Evolutionary conservation across 2,113 vertebrate species (phyloP).

Genomic region (Hippolais icterina): DNA sequence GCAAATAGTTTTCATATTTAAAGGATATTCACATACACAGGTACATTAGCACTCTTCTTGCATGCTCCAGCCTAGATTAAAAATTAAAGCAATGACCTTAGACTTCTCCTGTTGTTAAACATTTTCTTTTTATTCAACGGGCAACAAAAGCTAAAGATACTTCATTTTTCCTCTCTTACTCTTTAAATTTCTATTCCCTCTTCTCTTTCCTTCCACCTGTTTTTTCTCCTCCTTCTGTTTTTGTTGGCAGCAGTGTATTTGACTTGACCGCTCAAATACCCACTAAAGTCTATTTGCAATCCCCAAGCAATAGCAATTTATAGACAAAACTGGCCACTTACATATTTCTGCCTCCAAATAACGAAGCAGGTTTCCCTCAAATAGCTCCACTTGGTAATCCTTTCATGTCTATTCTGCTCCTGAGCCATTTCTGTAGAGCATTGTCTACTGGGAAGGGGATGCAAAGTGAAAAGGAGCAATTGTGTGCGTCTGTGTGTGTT

Average conservation of each 20-base stretch:
- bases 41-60: neutral
- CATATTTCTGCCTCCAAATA: conserved; percentile 35
- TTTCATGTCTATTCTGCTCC: conserved; percentile 72
- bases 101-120: neutral
- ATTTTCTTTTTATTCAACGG: neutral
- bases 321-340: conserved; percentile 26
- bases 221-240: neutral
- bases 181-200: neutral
- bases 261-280: neutral
- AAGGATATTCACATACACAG: neutral
- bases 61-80: neutral
- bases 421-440: conserved; percentile 65
- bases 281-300: neutral
- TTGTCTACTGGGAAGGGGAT: conserved; percentile 67
- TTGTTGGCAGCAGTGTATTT: neutral
- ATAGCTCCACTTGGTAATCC: conserved; percentile 59
- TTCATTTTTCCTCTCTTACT: neutral
- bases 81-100: neutral
- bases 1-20: neutral
- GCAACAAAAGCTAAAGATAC: neutral
- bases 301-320: neutral
- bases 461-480: conserved; percentile 60
- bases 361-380: conserved; percentile 32
- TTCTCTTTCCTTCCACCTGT: neutral
- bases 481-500: conserved; percentile 57